phyloP scores from a whole-genome alignment of 2,888 invertebrate species.

The Zaprionus lineosus region DNA sequence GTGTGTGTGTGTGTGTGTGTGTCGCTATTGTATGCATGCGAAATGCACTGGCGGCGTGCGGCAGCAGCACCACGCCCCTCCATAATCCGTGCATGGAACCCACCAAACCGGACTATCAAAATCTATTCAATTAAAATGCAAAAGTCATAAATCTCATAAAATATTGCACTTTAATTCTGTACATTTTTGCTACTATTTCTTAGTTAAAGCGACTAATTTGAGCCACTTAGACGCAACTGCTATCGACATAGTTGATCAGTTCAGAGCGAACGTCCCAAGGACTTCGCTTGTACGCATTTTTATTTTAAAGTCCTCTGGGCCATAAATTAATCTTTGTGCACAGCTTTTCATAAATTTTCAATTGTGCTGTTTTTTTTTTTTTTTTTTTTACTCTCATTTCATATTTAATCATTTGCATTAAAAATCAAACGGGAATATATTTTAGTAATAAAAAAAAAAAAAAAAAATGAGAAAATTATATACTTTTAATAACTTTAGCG shows the following conservation, averaged over 20 bases:
- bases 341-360: too few species aligned
- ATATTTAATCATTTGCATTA: conserved; percentile 28
- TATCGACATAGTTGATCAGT: conserved; percentile 17
- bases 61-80: conserved; percentile 14
- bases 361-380: not conserved
- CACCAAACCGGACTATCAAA: conserved; percentile 51
- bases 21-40: conserved; percentile 29
- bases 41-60: conserved; percentile 7
- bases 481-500: conserved; percentile 63
- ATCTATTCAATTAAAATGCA: conserved; percentile 69
- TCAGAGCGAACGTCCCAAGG: too few species aligned
- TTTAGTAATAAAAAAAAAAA: conserved; percentile 24
- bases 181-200: conserved; percentile 12
- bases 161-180: conserved; percentile 61
- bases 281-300: too few species aligned
- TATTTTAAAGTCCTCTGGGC: too few species aligned
- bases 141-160: conserved; percentile 59
- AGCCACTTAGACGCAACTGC: conserved; percentile 31
- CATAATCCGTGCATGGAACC: conserved; percentile 15
- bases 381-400: conserved; percentile 2
- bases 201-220: conserved; percentile 34
- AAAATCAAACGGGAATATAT: conserved; percentile 49
- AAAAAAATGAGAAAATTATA: conserved; percentile 4
- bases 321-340: too few species aligned
- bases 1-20: conserved; percentile 6